Evolutionary conservation across 1,140 invertebrate species (phyloP).

Genomic region (Neodiprion fabricii): DNA sequence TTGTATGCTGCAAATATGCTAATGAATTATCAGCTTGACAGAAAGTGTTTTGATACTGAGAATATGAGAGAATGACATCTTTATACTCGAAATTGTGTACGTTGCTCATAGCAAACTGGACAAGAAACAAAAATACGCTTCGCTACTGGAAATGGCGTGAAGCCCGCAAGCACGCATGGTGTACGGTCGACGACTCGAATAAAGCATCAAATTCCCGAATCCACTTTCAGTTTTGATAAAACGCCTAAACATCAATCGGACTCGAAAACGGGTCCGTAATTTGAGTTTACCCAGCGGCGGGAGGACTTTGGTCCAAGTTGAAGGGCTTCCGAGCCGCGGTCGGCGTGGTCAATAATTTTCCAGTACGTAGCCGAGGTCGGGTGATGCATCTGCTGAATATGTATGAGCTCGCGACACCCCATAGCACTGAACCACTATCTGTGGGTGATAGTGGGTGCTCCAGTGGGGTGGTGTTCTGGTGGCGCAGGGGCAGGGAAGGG

Average conservation of each 20-base stretch:
- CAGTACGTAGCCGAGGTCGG: conserved; percentile 39
- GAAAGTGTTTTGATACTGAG: too few relatives aligned
- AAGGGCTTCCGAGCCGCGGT: conserved; percentile 3
- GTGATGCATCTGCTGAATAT: conserved; percentile 61
- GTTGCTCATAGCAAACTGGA: too few relatives aligned
- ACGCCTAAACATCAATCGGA: conserved; percentile 59
- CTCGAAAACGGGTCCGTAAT: conserved; percentile 59
- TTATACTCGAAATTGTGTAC: too few relatives aligned
- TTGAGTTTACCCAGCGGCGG: conserved; percentile 48
- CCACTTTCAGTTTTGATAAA: conserved; percentile 51
- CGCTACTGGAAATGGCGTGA: too few relatives aligned
- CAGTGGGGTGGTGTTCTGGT: conserved; percentile 21
- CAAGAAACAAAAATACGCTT: too few relatives aligned
- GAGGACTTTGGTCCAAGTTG: conserved; percentile 50
- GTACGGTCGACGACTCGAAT: neutral
- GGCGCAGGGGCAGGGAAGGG: conserved; percentile 18
- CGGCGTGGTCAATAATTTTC: conserved; percentile 18
- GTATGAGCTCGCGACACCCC: conserved; percentile 60
- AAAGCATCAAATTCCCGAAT: neutral
- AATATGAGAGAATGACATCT: too few relatives aligned
- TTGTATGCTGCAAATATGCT: too few relatives aligned
- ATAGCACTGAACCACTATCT: conserved; percentile 58
- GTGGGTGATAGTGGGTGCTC: conserved; percentile 55
- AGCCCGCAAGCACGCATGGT: neutral
- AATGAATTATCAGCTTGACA: too few relatives aligned